Conservation (phyloP, 1,140 invertebrate genomes). For the Drosophila carrolli region DNA sequence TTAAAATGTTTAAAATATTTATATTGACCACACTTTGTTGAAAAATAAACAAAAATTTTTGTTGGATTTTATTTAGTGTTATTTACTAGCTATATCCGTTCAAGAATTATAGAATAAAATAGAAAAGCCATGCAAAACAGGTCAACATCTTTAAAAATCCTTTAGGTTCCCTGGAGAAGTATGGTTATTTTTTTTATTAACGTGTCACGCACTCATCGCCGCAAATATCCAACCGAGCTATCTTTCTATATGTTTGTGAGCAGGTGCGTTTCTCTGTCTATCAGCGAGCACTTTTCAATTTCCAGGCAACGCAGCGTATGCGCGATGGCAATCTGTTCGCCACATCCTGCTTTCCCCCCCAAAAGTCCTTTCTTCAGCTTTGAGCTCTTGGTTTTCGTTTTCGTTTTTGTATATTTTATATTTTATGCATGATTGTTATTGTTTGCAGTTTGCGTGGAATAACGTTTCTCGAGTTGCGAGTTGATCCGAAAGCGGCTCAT, state of each 20-base stretch:
- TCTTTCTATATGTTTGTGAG: slow-evolving; percentile 8
- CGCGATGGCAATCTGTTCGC: slow-evolving; percentile 71
- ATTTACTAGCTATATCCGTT: no score
- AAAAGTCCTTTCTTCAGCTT: not conserved
- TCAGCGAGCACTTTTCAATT: slow-evolving; percentile 55
- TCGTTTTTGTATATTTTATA: slow-evolving; percentile 45
- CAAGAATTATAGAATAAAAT: no score
- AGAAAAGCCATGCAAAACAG: no score
- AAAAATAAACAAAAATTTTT: no score
- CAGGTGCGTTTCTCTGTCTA: slow-evolving; percentile 27
- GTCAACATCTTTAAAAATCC: not conserved
- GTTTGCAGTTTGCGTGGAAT: slow-evolving; percentile 66
- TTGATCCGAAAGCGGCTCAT: slow-evolving; percentile 72
- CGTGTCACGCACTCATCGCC: slow-evolving; percentile 16
- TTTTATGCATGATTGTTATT: slow-evolving; percentile 78
- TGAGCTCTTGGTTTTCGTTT: slow-evolving; percentile 7
- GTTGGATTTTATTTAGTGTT: no score
- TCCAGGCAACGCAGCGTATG: slow-evolving; percentile 61
- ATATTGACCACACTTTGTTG: no score
- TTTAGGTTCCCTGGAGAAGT: no score
- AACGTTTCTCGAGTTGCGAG: slow-evolving; percentile 45
- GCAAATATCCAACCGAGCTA: not conserved
- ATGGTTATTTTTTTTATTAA: no score
- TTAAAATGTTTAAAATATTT: no score
- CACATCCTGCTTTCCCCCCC: not conserved